These are phyloP conservation scores for Paramuricea clavata DNA, from an alignment of 92 coral and sea anemone genomes.

Conservation along the genomic window DNA sequence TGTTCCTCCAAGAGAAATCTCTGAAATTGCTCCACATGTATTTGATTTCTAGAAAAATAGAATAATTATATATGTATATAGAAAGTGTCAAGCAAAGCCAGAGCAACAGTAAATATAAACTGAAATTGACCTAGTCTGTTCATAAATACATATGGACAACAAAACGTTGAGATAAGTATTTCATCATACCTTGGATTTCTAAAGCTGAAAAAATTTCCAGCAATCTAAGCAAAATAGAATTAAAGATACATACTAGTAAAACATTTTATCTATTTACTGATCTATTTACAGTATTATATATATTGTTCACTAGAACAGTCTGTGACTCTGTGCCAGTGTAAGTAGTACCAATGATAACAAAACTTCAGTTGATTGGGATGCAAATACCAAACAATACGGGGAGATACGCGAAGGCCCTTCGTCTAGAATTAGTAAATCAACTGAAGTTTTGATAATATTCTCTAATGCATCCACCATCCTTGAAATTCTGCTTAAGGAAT, in stretches of 20 bases:
- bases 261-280: background rate
- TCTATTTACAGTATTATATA: background rate
- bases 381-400: no score
- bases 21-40: constrained; percentile 91
- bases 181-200: constrained; percentile 24
- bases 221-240: constrained; percentile 61
- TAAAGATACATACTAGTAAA: background rate
- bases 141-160: background rate
- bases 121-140: no score
- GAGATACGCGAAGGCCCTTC: no score
- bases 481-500: no score
- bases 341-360: no score
- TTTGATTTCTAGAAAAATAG: constrained; percentile 78
- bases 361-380: no score
- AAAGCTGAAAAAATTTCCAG: constrained; percentile 70
- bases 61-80: background rate
- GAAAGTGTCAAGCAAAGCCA: background rate
- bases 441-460: no score
- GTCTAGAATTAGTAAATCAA: no score
- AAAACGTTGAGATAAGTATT: background rate
- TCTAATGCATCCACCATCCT: no score
- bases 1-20: constrained; percentile 90
- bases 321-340: no score
- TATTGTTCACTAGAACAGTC: background rate
- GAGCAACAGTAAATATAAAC: no score